phyloP scores from a whole-genome alignment of 2,113 vertebrate species.

The Urocynchramus pylzowi region DNA sequence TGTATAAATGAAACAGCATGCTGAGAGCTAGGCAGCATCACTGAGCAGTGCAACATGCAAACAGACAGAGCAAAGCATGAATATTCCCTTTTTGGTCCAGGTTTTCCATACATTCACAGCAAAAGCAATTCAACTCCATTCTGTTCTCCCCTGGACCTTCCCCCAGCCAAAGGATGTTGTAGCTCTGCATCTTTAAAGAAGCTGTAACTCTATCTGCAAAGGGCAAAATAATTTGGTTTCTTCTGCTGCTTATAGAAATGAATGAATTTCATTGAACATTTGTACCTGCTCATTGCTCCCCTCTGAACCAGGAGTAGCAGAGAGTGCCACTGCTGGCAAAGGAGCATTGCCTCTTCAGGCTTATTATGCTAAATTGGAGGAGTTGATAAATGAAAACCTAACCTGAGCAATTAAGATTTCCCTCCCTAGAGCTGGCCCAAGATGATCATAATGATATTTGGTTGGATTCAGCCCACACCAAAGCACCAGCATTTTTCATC shows the following conservation, averaged over 20 bases:
- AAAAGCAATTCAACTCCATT: background rate
- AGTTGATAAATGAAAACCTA: background rate
- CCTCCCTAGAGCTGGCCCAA: background rate
- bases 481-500: background rate
- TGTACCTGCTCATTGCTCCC: background rate
- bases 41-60: background rate
- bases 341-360: background rate
- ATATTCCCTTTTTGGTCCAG: constrained; percentile 15
- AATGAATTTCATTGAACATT: background rate
- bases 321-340: background rate
- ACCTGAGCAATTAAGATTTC: background rate
- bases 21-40: constrained; percentile 19
- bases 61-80: background rate
- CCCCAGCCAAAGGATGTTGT: background rate
- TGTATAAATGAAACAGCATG: background rate
- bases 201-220: background rate
- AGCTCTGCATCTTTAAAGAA: background rate
- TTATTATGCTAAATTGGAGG: background rate
- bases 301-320: background rate
- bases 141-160: background rate
- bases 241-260: background rate
- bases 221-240: background rate
- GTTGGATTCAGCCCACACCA: background rate
- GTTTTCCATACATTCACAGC: background rate
- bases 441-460: background rate